Base-by-base conservation (phyloP, 2,888 invertebrate species). In the Biston stratarius region DNA sequence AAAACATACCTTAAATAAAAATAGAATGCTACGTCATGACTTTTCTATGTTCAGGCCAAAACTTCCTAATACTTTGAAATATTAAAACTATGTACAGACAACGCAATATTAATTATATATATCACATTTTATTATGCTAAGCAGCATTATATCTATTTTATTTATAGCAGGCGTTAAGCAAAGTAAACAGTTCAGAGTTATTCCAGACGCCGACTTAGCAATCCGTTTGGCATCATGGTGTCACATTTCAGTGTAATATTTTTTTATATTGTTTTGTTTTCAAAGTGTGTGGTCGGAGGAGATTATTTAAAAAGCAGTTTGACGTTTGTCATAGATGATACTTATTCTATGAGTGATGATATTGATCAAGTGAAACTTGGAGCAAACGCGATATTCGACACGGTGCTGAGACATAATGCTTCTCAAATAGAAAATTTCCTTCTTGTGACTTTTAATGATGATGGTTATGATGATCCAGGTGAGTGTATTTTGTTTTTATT, bases 401-500 rank as follows among this genome's bases (percentile, higher is more conserved):
- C 84, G 0, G 86, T 90, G 1, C 45, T 83, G 10, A 75, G 74
- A 9, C 81, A 83, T 0, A 83, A 84, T 1, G 49, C 70, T 7
- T 86, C 88, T 1, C 81, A 83, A 38, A 86, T 91, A 51, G 84
- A 88, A 55, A 84, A 91, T 58, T 89, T 89, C 66, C 61, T 90
- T 63, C 64, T 92, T 47, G 83, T 91, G 0, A 89, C 89, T 0
- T 91, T 91, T 62, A 89, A 89, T 64, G 90, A 91, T 72, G 15
- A 63, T 42, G 66, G 15, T 5, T 14, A n/a, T 34, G 38, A 8
- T 38, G 6, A 52, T 38, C 42, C 42, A 12, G 71, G 90, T 90
- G 73, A 83, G 86, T 82, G 6, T 24, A 12, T n/a, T 12, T n/a
- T n/a, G 5, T 9, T 15, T 15, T 44, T 44, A 8, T 44, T 11